Percentiles rank a stretch among this genome's conserved stretches.
These are phyloP conservation scores for Cyrtorhinus lividipennis DNA, from an alignment of 1,140 invertebrate species.

Conservation along the genomic window DNA sequence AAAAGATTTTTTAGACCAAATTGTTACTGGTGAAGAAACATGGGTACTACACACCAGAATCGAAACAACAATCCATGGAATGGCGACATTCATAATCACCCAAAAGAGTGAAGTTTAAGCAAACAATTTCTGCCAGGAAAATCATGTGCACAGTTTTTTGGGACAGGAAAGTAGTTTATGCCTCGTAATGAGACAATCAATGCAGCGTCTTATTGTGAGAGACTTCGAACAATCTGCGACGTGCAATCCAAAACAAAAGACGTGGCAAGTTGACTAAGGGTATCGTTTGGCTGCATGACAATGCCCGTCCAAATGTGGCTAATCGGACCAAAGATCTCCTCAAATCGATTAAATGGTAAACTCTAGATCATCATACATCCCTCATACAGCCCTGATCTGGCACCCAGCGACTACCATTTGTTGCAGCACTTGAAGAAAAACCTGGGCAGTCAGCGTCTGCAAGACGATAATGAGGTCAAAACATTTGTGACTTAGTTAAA, in stretches of 20 bases:
- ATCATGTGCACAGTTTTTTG: not conserved
- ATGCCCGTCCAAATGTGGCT: constrained; percentile 25
- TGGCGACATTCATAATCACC: not conserved
- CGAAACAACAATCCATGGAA: not conserved
- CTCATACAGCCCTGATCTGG: constrained; percentile 28
- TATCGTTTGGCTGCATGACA: constrained; percentile 25
- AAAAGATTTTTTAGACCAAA: not conserved
- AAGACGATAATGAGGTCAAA: no score
- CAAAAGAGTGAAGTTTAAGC: not conserved
- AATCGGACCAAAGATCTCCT: constrained; percentile 12
- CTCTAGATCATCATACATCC: constrained; percentile 28
- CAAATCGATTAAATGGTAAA: not conserved
- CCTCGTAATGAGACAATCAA: not conserved
- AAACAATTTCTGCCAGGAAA: not conserved
- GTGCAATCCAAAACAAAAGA: not conserved
- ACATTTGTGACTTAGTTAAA: no score
- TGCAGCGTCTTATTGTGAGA: not conserved
- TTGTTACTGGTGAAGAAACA: not conserved
- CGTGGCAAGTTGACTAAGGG: constrained; percentile 9
- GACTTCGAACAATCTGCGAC: not conserved
- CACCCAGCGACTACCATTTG: constrained; percentile 29
- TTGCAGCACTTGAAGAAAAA: no score
- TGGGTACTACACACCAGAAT: not conserved
- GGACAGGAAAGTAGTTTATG: not conserved
- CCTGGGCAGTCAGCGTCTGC: no score